A percentile compares a stretch with the other conserved stretches of the same genome.
Conservation (phyloP, 2,888 invertebrate species). For the Minunthozetes semirufus region DNA sequence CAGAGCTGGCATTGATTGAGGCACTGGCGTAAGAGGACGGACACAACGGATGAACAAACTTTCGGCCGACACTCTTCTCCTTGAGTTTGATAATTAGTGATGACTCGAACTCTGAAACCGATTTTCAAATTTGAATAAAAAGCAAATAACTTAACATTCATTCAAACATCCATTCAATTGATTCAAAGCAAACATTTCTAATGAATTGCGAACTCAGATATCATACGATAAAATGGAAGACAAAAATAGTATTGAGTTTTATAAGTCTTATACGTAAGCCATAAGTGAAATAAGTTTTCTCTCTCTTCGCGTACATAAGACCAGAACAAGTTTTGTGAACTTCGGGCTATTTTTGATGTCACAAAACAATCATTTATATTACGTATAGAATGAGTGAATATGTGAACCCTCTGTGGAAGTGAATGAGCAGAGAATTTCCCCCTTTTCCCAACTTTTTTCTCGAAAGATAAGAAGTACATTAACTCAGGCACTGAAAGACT, state of each 20-base stretch:
- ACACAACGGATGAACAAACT: neutral
- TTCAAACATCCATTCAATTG: too few species aligned
- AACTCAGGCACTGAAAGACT: conserved; percentile 10
- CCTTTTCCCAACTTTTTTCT: neutral
- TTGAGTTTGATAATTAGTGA: too few species aligned
- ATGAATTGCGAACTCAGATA: too few species aligned
- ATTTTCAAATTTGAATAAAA: too few species aligned
- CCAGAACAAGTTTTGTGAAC: conserved; percentile 28
- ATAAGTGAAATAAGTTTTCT: neutral
- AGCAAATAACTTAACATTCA: too few species aligned
- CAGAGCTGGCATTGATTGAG: neutral
- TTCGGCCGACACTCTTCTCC: too few species aligned
- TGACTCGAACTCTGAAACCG: too few species aligned
- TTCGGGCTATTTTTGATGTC: conserved; percentile 27
- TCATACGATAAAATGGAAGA: too few species aligned
- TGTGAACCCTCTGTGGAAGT: neutral
- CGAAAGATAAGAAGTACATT: neutral
- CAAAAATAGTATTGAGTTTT: too few species aligned
- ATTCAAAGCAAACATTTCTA: too few species aligned
- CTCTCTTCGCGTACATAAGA: neutral
- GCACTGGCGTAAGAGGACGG: neutral
- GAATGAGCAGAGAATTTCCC: neutral
- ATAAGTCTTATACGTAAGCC: too few species aligned
- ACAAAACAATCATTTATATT: conserved; percentile 19
- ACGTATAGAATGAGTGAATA: neutral